Evolutionary conservation across 2,888 invertebrate species (phyloP), one percentile per base, ranked within the genome.

Genomic region (Drosophila hamatofila): DNA sequence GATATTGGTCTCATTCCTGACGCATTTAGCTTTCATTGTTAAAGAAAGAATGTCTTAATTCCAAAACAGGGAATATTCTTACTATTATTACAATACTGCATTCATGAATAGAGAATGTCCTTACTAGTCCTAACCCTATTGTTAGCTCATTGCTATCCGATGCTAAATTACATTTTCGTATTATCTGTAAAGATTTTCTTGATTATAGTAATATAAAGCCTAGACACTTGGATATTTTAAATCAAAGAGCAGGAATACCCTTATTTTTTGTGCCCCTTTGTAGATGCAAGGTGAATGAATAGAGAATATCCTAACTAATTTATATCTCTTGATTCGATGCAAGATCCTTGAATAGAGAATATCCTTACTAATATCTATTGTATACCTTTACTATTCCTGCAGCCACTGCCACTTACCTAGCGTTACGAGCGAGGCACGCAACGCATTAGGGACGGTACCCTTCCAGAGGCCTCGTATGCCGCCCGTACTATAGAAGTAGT

Each of bases 391-490:
- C 35, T 14, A 39, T 39, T 8, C n/a, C n/a, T 27, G 5, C 48
- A 11, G 6, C 2, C 12, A 48, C 75, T 69, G 6, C 2, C 12
- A 48, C 75, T 69, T 63, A 89, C 96, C 96, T 91, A 96, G 93
- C 91, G 96, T 96, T 41, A 96, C 96, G 37, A 96, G 92, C 12
- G 96, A 96, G 5, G 96, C 96, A 37, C 96, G 93, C 88, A 95
- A 96, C 41, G 97, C 96, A 93, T 97, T 98, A 2, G 97, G 97
- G 25, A 97, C 93, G 80, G 97, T 97, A 93, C 95, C 96, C 94
- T 97, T 96, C 97, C 98, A 98, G 52, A 98, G 94, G 0, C 97
- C 97, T 65, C 93, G 92, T 18, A 97, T 91, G 0, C 98, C 98
- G 49, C 96, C 96, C 76, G 95, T 94, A 6, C 91, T 91, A 70